Base-by-base conservation (phyloP, 2,113 vertebrate genomes). In the Labeo rohita region DNA sequence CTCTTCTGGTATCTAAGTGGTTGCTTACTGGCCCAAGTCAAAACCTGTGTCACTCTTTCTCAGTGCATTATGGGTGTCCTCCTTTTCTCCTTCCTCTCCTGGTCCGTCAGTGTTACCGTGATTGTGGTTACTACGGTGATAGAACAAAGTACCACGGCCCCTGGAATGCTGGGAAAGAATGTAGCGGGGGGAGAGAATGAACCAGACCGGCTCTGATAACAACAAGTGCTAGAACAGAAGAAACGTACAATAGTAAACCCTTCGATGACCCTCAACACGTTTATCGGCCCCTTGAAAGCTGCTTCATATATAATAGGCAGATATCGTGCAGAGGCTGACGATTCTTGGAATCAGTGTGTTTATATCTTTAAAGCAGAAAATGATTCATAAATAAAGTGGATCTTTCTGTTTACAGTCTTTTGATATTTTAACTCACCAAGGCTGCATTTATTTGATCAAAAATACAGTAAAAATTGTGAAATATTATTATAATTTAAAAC, bases 81-180 rank as follows among this genome's bases (percentile, higher is more conserved):
- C 18, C 72, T 49, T 18, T 75, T 34, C 54, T 78, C 61, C 8
- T 82, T 39, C 61, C n/a, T 70, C 21, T 80, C 75, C 78, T 80
- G 43, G 80, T 78, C 85, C 86, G 83, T 86, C 87, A 91, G 80
- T 76, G 23, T 66, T 73, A 45, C 39, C 83, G 65, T 86, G 89
- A 86, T 90, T 68, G 88, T 90, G 83, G 93, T 95, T 93, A 90
- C 93, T 91, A 93, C 90, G 91, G 93, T 84, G 85, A 65, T 88
- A 85, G 90, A 93, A 94, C 92, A 95, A 94, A 94, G 93, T 91
- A 15, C 92, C 92, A 88, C 89, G 91, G 91, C 87, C 85, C 86
- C 72, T 92, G 92, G 95, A 95, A 95, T 95, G 93, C 87, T 89
- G 87, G 89, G 86, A 83, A 87, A 90, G 90, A 92, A 80, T 89